These are phyloP conservation scores for Sebastes goodei DNA, from an alignment of 2,797 vertebrate genomes.

Conservation along the genomic window DNA sequence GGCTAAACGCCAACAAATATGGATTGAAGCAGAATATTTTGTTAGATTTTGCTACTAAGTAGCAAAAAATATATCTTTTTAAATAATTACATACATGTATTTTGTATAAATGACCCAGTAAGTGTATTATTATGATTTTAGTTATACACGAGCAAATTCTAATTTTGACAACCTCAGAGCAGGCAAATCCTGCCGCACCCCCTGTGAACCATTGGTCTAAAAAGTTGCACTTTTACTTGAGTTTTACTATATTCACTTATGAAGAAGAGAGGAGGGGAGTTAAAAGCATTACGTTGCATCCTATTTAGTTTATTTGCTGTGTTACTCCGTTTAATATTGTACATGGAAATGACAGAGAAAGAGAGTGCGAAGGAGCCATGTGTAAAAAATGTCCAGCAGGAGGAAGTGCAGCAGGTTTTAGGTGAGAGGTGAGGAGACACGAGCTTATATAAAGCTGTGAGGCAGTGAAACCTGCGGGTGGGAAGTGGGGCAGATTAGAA, in stretches of 20 bases:
- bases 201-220: too few relatives aligned
- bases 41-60: too few relatives aligned
- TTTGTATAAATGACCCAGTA: too few relatives aligned
- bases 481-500: slow-evolving; percentile 61
- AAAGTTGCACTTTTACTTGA: background rate
- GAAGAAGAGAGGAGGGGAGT: background rate
- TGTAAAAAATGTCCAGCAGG: background rate
- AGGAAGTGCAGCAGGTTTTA: slow-evolving; percentile 26
- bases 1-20: too few relatives aligned
- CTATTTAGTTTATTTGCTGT: background rate
- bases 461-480: slow-evolving; percentile 16
- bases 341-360: background rate
- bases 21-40: too few relatives aligned
- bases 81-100: too few relatives aligned
- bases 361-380: background rate
- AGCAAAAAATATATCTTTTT: too few relatives aligned
- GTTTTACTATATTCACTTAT: background rate
- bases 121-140: too few relatives aligned
- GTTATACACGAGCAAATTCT: too few relatives aligned
- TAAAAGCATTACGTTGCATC: background rate
- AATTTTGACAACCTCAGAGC: too few relatives aligned
- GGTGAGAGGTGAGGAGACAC: slow-evolving; percentile 58
- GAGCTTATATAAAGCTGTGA: slow-evolving; percentile 34
- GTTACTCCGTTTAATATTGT: background rate
- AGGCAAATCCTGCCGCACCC: too few relatives aligned